Conservation (phyloP, 1,140 invertebrate genomes). For the Pectinophora gossypiella region DNA sequence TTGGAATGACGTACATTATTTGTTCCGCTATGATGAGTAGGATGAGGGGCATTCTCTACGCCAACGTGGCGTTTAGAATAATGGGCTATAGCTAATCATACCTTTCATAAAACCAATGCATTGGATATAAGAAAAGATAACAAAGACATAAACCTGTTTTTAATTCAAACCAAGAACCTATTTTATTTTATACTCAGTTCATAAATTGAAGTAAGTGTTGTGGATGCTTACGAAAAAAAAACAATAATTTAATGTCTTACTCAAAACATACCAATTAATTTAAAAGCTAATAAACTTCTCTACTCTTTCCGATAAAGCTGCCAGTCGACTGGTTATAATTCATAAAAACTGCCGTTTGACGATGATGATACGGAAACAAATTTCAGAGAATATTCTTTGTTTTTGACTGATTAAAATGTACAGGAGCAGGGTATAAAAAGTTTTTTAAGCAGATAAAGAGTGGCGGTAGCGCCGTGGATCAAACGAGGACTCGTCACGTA, state of each 20-base stretch:
- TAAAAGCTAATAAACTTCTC: constrained; percentile 13
- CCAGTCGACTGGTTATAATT: not conserved
- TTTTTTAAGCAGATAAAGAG: constrained; percentile 56
- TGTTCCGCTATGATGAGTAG: not conserved
- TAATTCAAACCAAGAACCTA: too few relatives aligned
- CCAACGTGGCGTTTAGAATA: too few relatives aligned
- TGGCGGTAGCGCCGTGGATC: constrained; percentile 54
- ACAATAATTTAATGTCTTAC: too few relatives aligned
- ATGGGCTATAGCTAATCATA: too few relatives aligned
- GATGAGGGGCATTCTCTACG: too few relatives aligned
- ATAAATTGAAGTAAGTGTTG: too few relatives aligned
- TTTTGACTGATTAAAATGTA: constrained; percentile 69
- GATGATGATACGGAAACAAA: constrained; percentile 56
- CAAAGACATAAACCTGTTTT: too few relatives aligned
- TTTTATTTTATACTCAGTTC: too few relatives aligned
- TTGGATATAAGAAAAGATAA: too few relatives aligned
- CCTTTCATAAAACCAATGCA: too few relatives aligned
- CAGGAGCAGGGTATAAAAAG: constrained; percentile 53
- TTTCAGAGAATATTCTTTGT: constrained; percentile 53
- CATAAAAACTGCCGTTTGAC: constrained; percentile 31
- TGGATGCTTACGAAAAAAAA: too few relatives aligned
- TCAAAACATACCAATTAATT: not conserved
- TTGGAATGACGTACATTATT: not conserved
- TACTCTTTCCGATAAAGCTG: not conserved
- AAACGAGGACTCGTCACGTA: constrained; percentile 63